Conservation (phyloP, 2,113 vertebrate species). For the Smithornis capensis region DNA sequence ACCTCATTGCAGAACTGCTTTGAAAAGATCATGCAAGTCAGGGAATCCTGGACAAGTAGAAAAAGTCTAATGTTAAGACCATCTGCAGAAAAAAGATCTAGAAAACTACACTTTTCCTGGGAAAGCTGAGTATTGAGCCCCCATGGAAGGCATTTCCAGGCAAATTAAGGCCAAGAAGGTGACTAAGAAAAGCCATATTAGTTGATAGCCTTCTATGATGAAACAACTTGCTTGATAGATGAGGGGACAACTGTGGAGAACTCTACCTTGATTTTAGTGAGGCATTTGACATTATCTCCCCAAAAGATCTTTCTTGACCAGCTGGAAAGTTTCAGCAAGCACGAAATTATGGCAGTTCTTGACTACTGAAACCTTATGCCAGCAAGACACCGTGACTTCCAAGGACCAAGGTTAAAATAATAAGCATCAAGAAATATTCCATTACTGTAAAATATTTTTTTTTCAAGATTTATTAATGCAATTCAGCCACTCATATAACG, state of each 20-base stretch:
- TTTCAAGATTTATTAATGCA: background rate
- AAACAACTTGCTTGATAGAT: background rate
- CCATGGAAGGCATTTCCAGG: background rate
- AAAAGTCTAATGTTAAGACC: background rate
- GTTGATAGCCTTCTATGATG: background rate
- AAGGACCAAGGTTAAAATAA: background rate
- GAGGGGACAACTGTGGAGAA: background rate
- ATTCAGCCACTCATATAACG: background rate
- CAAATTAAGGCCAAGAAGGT: background rate
- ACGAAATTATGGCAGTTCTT: background rate
- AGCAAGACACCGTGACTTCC: background rate
- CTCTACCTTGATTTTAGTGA: background rate
- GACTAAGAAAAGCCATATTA: background rate
- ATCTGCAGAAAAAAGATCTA: background rate
- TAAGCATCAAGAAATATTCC: background rate
- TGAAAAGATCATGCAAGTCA: background rate
- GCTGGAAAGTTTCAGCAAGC: background rate
- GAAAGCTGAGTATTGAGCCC: background rate
- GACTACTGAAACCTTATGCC: background rate
- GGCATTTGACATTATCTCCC: background rate
- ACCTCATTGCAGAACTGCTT: background rate
- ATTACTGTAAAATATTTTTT: background rate
- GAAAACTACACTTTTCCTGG: background rate
- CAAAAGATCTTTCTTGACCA: background rate
- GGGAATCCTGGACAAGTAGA: background rate